Conservation (phyloP, 2,888 invertebrate species). For the Heteromurus nitidus region DNA sequence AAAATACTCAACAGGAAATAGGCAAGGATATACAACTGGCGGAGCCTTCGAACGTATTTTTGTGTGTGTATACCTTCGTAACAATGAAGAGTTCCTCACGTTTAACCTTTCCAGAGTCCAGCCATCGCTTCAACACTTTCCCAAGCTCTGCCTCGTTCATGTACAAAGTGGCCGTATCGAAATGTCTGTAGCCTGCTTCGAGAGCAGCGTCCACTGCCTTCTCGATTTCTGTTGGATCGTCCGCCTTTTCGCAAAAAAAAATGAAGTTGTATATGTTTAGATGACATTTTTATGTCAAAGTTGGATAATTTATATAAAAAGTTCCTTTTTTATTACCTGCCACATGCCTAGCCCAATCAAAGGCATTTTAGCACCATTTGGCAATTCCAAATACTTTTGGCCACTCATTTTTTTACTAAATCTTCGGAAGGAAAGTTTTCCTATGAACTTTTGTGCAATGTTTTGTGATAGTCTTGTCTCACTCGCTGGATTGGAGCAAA, state of each 20-base stretch:
- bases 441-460: too few relatives aligned
- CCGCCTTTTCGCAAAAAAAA: too few relatives aligned
- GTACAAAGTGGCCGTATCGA: conserved; percentile 87
- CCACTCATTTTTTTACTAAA: too few relatives aligned
- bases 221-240: conserved; percentile 79
- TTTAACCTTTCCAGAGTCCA: conserved; percentile 81
- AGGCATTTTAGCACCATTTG: conserved; percentile 81
- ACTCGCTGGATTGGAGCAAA: too few relatives aligned
- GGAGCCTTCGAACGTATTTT: too few relatives aligned
- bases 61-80: conserved; percentile 81
- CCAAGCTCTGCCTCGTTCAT: conserved; percentile 87
- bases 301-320: too few relatives aligned
- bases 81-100: conserved; percentile 89
- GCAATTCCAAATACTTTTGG: conserved; percentile 28
- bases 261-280: too few relatives aligned
- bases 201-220: conserved; percentile 83
- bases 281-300: too few relatives aligned
- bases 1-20: too few relatives aligned
- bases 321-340: conserved; percentile 82
- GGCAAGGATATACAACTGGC: background rate
- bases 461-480: background rate
- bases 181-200: conserved; percentile 87
- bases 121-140: conserved; percentile 83
- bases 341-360: conserved; percentile 86
- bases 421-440: too few relatives aligned